Evolutionary conservation across 2,888 invertebrate species (phyloP), one percentile per base, ranked within the genome.

Genomic region (Philereme vetulata): DNA sequence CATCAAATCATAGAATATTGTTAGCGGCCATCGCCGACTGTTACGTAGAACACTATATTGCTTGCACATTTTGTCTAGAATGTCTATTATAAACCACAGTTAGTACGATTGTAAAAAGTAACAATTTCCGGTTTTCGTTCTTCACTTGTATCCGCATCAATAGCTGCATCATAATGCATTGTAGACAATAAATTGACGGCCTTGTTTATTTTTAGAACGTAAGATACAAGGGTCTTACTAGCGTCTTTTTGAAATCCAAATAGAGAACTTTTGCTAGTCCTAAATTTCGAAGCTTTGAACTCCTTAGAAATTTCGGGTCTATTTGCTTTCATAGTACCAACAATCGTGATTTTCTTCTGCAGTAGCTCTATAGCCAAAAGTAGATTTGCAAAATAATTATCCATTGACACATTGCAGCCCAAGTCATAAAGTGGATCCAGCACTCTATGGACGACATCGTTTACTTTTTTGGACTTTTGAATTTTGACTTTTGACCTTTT

Each of bases 71-170:
- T 74, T 70, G 54, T 77, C 75, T 21, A 77, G 72, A 6, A 71
- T 67, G 60, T 77, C 76, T 46, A 77, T 74, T n/a, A n/a, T n/a
- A n/a, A n/a, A 38, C 75, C 74, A 55, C 61, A 64, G 65, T 78
- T 74, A 34, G 71, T 72, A n/a, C 48, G 21, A 56, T 74, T 72
- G 55, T 76, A 75, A 58, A 50, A 65, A 42, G 68, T 72, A 51
- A 72, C 65, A 6, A 75, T 72, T 59, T 70, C 72, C 11, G 75
- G 69, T 59, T 68, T 69, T 59, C 21, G 44, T 7, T 47, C 54
- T 45, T 46, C 44, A 35, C 66, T 66, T 43, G 71, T 64, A 9
- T 9, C 11, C 52, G 54, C 51, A 56, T 72, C 69, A 38, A 72
- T 69, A 47, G 51, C 59, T 45, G 56, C 64, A 58, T 67, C 67